phyloP scores from a whole-genome alignment of 2,888 invertebrate genomes.

The Leucozona laternaria region DNA sequence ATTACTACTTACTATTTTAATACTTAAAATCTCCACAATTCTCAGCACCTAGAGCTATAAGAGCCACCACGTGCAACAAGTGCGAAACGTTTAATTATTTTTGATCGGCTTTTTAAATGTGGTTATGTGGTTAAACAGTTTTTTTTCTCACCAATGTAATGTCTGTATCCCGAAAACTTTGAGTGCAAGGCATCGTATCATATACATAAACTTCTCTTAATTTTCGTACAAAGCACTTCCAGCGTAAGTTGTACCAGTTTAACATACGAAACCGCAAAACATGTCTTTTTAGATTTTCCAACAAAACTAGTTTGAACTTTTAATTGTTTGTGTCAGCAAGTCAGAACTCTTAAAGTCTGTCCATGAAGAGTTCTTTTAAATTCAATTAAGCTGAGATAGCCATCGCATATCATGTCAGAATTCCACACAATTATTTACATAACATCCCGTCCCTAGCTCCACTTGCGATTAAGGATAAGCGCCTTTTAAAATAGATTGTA shows the following conservation, averaged over 20 bases:
- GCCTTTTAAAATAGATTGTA: too few relatives aligned
- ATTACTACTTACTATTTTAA: too few relatives aligned
- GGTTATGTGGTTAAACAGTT: too few relatives aligned
- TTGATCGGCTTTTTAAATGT: too few relatives aligned
- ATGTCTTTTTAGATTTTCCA: neutral
- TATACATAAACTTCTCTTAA: neutral
- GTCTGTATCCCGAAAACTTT: neutral
- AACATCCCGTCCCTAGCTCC: neutral
- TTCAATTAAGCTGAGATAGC: neutral
- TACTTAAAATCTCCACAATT: too few relatives aligned
- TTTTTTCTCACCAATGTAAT: neutral
- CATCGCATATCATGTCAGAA: neutral
- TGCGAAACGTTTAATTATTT: too few relatives aligned
- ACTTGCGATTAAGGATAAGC: too few relatives aligned
- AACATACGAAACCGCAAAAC: neutral
- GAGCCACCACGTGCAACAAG: too few relatives aligned
- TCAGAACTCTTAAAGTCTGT: neutral
- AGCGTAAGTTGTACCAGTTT: neutral
- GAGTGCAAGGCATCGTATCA: neutral
- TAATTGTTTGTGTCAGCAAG: conserved; percentile 2
- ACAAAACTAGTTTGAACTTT: neutral
- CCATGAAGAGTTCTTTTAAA: neutral
- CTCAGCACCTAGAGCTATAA: too few relatives aligned
- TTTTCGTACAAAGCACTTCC: neutral
- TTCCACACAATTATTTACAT: too few relatives aligned